Percentiles rank a stretch among this genome's conserved stretches.
These are phyloP conservation scores for Agrenia bidenticulata DNA, from an alignment of 2,888 invertebrate genomes.

Conservation along the genomic window DNA sequence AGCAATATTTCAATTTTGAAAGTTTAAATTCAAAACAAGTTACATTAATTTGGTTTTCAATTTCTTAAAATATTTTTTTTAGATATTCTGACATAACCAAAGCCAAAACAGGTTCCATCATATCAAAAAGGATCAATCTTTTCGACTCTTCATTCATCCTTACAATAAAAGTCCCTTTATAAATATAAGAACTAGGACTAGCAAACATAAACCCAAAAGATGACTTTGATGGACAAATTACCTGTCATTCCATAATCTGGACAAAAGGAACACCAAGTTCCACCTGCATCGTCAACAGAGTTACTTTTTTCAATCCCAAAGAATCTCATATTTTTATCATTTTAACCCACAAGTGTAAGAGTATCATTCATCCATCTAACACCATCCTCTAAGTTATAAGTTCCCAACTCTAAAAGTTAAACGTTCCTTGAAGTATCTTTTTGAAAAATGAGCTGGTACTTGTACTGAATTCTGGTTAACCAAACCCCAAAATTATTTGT, in stretches of 20 bases:
- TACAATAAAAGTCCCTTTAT: no score
- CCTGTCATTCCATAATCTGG: conserved; percentile 9
- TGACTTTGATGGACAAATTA: conserved; percentile 9
- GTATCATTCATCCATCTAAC: conserved; percentile 5
- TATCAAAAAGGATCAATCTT: no score
- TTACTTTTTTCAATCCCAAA: conserved; percentile 1
- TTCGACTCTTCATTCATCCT: no score
- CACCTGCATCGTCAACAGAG: neutral
- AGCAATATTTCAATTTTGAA: no score
- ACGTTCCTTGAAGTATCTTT: no score
- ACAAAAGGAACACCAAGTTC: conserved; percentile 9
- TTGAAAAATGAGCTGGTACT: conserved; percentile 8
- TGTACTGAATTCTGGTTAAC: neutral
- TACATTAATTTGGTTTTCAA: no score
- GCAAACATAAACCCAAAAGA: conserved; percentile 1
- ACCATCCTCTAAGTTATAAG: neutral
- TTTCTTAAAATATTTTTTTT: no score
- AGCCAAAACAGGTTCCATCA: no score
- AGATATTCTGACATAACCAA: no score
- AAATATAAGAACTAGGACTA: no score
- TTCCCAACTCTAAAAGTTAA: neutral
- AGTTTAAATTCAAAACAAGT: no score
- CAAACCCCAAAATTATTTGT: neutral
- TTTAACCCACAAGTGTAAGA: neutral
- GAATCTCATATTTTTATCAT: neutral